phyloP scores from a whole-genome alignment of 2,113 vertebrate species.

The Irena cyanogastra region DNA sequence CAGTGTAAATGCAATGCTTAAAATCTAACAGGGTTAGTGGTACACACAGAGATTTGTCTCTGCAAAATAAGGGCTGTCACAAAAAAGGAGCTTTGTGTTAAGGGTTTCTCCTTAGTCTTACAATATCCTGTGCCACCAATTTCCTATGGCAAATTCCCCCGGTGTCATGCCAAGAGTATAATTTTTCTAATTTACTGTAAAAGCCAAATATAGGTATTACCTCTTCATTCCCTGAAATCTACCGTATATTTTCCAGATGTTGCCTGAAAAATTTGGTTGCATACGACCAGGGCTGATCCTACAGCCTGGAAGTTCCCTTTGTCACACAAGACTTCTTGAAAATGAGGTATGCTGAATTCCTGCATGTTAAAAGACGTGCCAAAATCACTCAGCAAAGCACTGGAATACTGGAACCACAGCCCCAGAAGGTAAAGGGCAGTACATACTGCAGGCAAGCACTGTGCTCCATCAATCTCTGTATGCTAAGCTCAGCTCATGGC shows the following conservation, averaged over 20 bases:
- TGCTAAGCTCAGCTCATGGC: neutral
- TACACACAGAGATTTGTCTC: neutral
- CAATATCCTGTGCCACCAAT: neutral
- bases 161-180: neutral
- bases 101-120: neutral
- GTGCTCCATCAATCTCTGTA: accelerated
- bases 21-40: neutral
- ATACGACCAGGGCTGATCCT: neutral
- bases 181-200: neutral
- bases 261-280: neutral
- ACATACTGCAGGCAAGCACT: neutral
- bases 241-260: neutral
- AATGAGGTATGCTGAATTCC: neutral
- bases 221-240: neutral
- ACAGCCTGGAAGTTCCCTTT: neutral
- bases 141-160: neutral
- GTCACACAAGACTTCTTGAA: neutral
- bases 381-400: neutral
- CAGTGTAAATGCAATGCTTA: neutral
- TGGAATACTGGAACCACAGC: accelerated
- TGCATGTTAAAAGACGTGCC: accelerated
- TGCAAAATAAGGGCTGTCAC: neutral
- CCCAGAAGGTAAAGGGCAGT: neutral
- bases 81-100: neutral
- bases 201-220: constrained; percentile 3